Percentiles rank a stretch among this genome's conserved stretches.
Conservation (phyloP, 2,797 vertebrate genomes). For the Tamandua tetradactyla region DNA sequence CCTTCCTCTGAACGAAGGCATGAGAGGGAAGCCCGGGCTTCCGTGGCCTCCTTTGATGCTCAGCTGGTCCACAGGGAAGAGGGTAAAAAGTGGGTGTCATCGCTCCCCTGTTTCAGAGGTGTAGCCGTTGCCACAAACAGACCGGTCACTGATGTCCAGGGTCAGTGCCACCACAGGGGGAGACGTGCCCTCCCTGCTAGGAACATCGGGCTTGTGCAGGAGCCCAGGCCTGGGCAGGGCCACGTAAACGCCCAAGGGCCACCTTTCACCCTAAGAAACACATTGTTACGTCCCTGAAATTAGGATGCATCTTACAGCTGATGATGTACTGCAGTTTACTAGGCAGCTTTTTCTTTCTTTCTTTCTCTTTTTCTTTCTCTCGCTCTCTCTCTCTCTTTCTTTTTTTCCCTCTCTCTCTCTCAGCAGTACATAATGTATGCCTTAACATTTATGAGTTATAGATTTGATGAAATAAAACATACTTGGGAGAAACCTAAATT, state of each 20-base stretch:
- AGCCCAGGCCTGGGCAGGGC: background rate
- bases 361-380: background rate
- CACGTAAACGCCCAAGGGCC: background rate
- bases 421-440: background rate
- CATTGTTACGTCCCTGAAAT: background rate
- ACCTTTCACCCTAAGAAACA: background rate
- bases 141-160: background rate
- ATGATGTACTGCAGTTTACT: background rate
- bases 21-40: background rate
- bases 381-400: background rate
- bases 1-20: background rate
- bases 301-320: background rate
- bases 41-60: background rate
- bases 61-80: background rate
- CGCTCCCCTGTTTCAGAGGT: background rate
- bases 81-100: too few species aligned
- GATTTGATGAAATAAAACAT: background rate
- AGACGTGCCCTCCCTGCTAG: background rate
- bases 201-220: background rate
- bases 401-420: background rate
- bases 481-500: too few species aligned
- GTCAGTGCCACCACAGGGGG: accelerated
- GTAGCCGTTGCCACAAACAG: background rate
- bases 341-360: background rate
- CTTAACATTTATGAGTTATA: background rate